Evolutionary conservation across 2,797 vertebrate species (phyloP).

Genomic region (Sardinella longiceps): DNA sequence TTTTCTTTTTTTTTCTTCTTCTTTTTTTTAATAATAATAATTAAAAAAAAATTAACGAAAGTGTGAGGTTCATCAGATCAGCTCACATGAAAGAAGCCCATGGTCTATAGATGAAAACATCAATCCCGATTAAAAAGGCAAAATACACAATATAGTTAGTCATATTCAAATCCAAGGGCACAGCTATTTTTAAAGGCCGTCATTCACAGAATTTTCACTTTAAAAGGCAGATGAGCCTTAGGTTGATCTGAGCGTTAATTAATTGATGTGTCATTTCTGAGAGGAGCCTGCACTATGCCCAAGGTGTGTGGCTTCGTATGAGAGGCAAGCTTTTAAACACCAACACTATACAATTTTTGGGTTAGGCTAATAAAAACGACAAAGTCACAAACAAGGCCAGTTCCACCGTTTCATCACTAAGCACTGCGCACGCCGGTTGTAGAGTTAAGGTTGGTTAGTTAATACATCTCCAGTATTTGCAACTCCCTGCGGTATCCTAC

Average conservation of each 20-base stretch:
- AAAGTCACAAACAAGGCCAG: background rate
- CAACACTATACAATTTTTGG: background rate
- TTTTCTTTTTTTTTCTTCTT: background rate
- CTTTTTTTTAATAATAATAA: too few relatives aligned
- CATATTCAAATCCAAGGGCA: background rate
- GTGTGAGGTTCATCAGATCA: background rate
- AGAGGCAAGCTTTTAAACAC: background rate
- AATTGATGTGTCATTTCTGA: slow-evolving; percentile 11
- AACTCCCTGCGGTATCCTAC: background rate
- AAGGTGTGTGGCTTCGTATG: background rate
- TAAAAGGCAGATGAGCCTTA: background rate
- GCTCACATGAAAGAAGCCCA: background rate
- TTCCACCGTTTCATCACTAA: background rate
- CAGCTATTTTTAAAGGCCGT: background rate
- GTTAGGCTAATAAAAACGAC: background rate
- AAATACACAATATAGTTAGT: background rate
- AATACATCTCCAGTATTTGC: background rate
- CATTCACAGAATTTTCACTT: background rate
- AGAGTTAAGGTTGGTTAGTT: background rate
- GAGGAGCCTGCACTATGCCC: background rate
- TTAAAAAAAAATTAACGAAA: background rate
- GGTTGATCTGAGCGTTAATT: background rate
- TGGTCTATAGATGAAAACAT: background rate
- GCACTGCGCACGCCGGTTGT: background rate
- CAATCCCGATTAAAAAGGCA: background rate